Percentiles rank a stretch among this genome's conserved stretches.
Evolutionary conservation across 2,888 invertebrate species (phyloP).

Genomic region (Trachelus iudaicus): DNA sequence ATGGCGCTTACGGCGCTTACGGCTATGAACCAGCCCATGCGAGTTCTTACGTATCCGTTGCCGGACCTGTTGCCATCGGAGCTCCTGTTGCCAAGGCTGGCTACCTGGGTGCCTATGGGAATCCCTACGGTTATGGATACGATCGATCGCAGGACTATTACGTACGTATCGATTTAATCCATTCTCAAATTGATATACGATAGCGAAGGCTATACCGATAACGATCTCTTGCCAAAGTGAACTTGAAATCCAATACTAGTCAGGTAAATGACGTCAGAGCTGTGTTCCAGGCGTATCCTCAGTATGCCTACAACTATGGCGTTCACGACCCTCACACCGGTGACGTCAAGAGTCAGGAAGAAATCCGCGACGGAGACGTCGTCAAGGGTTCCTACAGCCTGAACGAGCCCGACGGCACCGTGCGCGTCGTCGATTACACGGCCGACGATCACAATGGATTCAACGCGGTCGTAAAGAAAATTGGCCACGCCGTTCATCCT

Average conservation of each 20-base stretch:
- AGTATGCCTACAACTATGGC: slow-evolving; percentile 54
- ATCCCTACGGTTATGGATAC: slow-evolving; percentile 29
- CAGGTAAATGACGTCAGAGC: too few species aligned
- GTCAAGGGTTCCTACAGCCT: slow-evolving; percentile 54
- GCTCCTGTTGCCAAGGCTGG: neutral
- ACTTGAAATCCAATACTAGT: too few species aligned
- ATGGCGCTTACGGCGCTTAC: slow-evolving; percentile 1
- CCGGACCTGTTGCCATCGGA: neutral
- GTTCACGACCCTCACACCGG: slow-evolving; percentile 56
- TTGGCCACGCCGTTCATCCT: slow-evolving; percentile 50
- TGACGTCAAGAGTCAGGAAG: slow-evolving; percentile 55
- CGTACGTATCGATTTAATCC: slow-evolving; percentile 32
- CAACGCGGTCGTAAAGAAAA: slow-evolving; percentile 56
- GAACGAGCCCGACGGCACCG: slow-evolving; percentile 55
- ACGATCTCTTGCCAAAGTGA: slow-evolving; percentile 15
- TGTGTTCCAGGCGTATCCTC: slow-evolving; percentile 45
- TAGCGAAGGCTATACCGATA: slow-evolving; percentile 17
- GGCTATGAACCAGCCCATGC: neutral
- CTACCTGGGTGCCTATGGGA: neutral
- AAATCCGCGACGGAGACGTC: slow-evolving; percentile 52
- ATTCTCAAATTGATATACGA: neutral
- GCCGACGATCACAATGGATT: slow-evolving; percentile 57
- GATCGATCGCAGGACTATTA: slow-evolving; percentile 39
- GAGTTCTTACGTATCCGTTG: neutral
- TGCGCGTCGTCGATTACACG: slow-evolving; percentile 55